Conservation (phyloP, 2,888 invertebrate genomes). For the Heteromyza rotundicornis region DNA sequence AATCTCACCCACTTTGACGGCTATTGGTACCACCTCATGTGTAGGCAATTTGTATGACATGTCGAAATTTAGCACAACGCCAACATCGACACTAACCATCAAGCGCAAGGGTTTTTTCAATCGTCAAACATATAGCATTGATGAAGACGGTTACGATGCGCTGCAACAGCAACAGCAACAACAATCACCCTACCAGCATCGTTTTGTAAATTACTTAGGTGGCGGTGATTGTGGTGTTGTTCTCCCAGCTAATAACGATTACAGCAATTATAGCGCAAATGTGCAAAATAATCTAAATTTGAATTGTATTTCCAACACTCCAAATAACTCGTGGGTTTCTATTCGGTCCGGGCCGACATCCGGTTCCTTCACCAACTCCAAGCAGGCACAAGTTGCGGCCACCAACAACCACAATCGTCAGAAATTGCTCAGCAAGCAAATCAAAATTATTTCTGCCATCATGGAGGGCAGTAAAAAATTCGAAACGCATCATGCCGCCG, state of each 20-base stretch:
- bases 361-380: background rate
- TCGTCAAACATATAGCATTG: conserved; percentile 51
- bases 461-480: no score
- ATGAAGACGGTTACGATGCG: conserved; percentile 32
- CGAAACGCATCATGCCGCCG: no score
- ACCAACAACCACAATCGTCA: conserved; percentile 4
- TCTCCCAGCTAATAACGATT: conserved; percentile 1
- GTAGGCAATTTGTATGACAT: no score
- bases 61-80: conserved; percentile 12
- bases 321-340: conserved; percentile 24
- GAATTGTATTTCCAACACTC: no score
- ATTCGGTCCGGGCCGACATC: conserved; percentile 24
- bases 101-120: conserved; percentile 52
- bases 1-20: no score
- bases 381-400: conserved; percentile 22
- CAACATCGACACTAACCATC: conserved; percentile 40
- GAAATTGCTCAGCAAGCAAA: conserved; percentile 35
- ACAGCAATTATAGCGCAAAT: no score
- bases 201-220: background rate
- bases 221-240: background rate
- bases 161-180: conserved; percentile 22
- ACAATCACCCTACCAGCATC: conserved; percentile 7
- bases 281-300: background rate
- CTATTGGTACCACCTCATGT: no score
- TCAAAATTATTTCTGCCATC: conserved; percentile 38